Base-by-base conservation (phyloP, 1,140 invertebrate genomes). In the Phymastichus coffea region DNA sequence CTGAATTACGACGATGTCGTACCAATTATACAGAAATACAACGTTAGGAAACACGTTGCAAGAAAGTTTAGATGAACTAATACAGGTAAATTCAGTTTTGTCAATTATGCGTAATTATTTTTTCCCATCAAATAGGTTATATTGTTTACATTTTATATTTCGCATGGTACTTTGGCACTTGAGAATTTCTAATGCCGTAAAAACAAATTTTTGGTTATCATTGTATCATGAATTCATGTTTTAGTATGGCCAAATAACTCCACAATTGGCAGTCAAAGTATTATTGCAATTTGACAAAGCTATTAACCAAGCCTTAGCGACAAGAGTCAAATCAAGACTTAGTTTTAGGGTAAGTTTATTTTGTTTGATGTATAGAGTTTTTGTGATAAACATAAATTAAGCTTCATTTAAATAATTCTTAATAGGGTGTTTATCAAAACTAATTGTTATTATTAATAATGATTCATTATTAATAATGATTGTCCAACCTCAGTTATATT, bases 1-100 rank as follows among this genome's bases (percentile, higher is more conserved):
- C n/a, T n/a, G n/a, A n/a, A n/a, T n/a, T n/a, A n/a, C n/a, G n/a
- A n/a, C n/a, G 68, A 95, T 95, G 92, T 88, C 92, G 64, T 98
- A 99, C 82, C 96, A 99, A 81, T 81, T 99, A 15, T 99, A 99
- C 76, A 87, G 97, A 78, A 98, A 98, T 72, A 99, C 97, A 14
- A 99, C 97, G 1, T 83, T 99, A 61, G 97, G 97, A 0, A 93
- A 96, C 74, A 97, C 96, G 1, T 80, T 99, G 44, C 95, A 98
- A 78, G 95, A 98, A 80, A 96, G 91, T 76, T 82, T 98, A 6
- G 95, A 98, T 70, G 95, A 98, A 80, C 79, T 97, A 41, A 91
- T 97, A 69, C 91, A 89, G 81, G 88, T 88, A 74, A 65, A 62
- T n/a, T n/a, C 41, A 33, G 53, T n/a, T 53, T 38, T 22, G 48